Percentiles rank a stretch among this genome's conserved stretches.
Evolutionary conservation across 2,113 vertebrate genomes (phyloP).

Genomic region (Aspiorhynchus laticeps): DNA sequence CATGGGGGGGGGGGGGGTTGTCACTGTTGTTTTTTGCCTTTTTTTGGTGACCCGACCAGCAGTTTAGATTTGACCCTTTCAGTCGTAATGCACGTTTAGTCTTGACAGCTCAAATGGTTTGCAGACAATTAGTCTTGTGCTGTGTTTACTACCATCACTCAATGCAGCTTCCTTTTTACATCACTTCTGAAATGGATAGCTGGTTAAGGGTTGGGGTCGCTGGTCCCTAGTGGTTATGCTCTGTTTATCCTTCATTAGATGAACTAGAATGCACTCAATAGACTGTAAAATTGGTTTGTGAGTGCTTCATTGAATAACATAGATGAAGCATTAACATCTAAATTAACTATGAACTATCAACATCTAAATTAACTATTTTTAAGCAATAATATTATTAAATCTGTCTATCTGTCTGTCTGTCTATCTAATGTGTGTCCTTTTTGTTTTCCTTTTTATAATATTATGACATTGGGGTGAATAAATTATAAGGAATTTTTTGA

Average conservation of each 20-base stretch:
- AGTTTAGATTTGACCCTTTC: not conserved
- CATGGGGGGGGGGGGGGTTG: too few relatives aligned
- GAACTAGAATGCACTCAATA: not conserved
- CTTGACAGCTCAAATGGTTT: not conserved
- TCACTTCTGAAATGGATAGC: conserved; percentile 5
- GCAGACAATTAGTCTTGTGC: not conserved
- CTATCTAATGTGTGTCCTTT: too few relatives aligned
- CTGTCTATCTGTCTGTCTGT: too few relatives aligned
- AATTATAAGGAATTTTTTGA: too few relatives aligned
- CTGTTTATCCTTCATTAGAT: not conserved
- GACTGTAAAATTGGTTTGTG: not conserved
- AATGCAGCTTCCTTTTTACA: not conserved
- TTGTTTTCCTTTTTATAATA: too few relatives aligned
- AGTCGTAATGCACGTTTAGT: not conserved
- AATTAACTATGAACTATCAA: too few relatives aligned
- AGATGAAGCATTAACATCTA: too few relatives aligned
- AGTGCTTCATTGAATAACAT: not conserved
- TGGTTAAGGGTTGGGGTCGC: not conserved
- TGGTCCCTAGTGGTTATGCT: not conserved
- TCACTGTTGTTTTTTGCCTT: not conserved
- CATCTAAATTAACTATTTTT: too few relatives aligned
- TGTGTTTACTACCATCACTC: conserved; percentile 17
- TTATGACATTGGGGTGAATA: too few relatives aligned
- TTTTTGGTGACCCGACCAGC: not conserved
- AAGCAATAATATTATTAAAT: too few relatives aligned